Evolutionary conservation across 1,140 invertebrate species (phyloP).

Genomic region (Arion vulgaris): DNA sequence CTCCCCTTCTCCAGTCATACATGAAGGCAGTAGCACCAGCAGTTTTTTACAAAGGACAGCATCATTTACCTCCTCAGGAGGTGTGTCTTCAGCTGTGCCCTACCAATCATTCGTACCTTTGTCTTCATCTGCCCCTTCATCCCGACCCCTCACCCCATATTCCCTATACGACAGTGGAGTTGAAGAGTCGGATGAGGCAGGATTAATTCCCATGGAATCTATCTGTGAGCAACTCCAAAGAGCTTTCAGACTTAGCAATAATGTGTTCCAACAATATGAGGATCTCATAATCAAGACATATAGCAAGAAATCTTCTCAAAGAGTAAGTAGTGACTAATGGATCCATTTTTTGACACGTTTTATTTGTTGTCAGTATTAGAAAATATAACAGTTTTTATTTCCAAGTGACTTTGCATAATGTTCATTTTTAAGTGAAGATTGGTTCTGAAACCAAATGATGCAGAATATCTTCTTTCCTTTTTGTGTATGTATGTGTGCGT

Average conservation of each 20-base stretch:
- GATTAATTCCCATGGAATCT: conserved; percentile 58
- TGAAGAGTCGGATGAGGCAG: conserved; percentile 55
- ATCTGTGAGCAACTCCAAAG: conserved; percentile 54
- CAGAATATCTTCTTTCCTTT: too few species aligned
- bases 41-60: background rate
- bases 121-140: background rate
- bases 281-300: conserved; percentile 46
- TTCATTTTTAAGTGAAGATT: too few species aligned
- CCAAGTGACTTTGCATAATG: too few species aligned
- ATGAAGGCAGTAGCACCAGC: conserved; percentile 17
- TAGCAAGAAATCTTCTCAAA: conserved; percentile 50
- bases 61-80: conserved; percentile 24
- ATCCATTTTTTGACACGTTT: too few species aligned
- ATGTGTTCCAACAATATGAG: conserved; percentile 54
- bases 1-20: conserved; percentile 48
- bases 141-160: conserved; percentile 38
- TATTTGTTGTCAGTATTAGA: too few species aligned
- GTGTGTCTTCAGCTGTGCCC: background rate
- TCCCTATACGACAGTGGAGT: conserved; percentile 54
- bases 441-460: too few species aligned
- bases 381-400: too few species aligned
- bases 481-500: too few species aligned
- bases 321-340: conserved; percentile 11
- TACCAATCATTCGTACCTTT: background rate
- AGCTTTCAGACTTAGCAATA: conserved; percentile 47